Conservation (phyloP, 2,888 invertebrate species). For the Tromatobia lineatoria region DNA sequence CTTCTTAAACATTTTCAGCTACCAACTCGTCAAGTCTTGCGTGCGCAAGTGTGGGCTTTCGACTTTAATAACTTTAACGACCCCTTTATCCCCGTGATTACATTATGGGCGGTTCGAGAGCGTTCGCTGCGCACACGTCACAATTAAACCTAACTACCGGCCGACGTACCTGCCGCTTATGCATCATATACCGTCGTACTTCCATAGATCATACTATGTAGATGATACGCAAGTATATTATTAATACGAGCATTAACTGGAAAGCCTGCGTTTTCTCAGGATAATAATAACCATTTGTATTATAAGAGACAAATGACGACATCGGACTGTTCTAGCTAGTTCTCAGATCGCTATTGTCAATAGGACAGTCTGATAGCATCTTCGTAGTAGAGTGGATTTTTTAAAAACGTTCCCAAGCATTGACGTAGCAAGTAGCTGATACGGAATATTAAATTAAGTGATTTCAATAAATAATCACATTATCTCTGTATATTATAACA, state of each 20-base stretch:
- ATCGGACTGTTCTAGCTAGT: neutral
- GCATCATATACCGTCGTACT: neutral
- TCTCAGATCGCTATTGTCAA: neutral
- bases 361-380: neutral
- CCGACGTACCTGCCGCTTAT: conserved; percentile 53
- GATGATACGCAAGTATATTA: conserved; percentile 57
- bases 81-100: conserved; percentile 69
- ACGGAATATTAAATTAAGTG: neutral
- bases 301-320: conserved; percentile 1
- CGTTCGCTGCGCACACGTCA: conserved; percentile 68
- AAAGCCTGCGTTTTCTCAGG: conserved; percentile 47
- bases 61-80: conserved; percentile 73
- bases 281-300: conserved; percentile 58
- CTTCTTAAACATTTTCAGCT: conserved; percentile 50
- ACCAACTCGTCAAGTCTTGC: conserved; percentile 49
- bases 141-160: conserved; percentile 75
- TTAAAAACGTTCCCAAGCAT: neutral
- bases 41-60: conserved; percentile 69
- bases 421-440: neutral
- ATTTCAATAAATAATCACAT: no score
- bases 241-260: conserved; percentile 48
- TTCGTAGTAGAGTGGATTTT: neutral
- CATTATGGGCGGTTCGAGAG: conserved; percentile 61
- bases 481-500: no score
- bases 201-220: conserved; percentile 27